Evolutionary conservation across 2,113 vertebrate species (phyloP).

Genomic region (Oryzias woworae): DNA sequence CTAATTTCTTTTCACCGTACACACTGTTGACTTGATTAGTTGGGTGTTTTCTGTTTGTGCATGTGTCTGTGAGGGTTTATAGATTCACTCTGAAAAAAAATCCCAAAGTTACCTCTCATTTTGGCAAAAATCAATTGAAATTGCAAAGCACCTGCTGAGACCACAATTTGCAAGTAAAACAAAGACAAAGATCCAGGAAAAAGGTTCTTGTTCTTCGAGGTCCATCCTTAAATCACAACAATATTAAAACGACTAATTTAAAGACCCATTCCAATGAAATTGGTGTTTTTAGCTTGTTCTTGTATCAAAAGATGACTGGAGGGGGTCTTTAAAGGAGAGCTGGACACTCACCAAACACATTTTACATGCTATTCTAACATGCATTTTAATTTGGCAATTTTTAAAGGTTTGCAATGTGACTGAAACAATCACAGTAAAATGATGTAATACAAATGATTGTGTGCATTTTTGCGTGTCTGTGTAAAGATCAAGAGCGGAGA

Average conservation of each 20-base stretch:
- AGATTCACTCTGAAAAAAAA: slow-evolving; percentile 28
- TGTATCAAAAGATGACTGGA: too few relatives aligned
- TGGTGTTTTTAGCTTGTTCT: neutral
- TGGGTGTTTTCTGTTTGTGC: slow-evolving; percentile 12
- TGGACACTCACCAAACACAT: too few relatives aligned
- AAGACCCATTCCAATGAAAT: slow-evolving; percentile 12
- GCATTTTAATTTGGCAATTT: too few relatives aligned
- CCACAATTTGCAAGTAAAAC: slow-evolving; percentile 55
- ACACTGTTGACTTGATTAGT: slow-evolving; percentile 8
- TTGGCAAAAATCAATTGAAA: slow-evolving; percentile 59
- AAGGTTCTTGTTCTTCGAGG: slow-evolving; percentile 41
- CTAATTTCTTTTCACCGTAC: slow-evolving; percentile 16
- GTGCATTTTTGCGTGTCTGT: slow-evolving; percentile 18
- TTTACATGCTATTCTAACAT: too few relatives aligned
- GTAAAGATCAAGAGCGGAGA: slow-evolving; percentile 93
- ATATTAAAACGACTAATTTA: slow-evolving; percentile 10
- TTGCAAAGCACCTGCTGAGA: slow-evolving; percentile 37
- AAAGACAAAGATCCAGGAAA: slow-evolving; percentile 18
- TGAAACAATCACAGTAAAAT: neutral
- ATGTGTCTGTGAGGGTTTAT: slow-evolving; percentile 32
- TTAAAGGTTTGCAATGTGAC: neutral
- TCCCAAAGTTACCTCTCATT: slow-evolving; percentile 48
- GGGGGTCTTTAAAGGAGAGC: too few relatives aligned
- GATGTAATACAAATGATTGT: neutral
- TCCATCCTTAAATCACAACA: slow-evolving; percentile 32